Evolutionary conservation across 37 sponge, comb jelly and placozoan species (phyloP).

Genomic region (Theonella swinhoei): DNA sequence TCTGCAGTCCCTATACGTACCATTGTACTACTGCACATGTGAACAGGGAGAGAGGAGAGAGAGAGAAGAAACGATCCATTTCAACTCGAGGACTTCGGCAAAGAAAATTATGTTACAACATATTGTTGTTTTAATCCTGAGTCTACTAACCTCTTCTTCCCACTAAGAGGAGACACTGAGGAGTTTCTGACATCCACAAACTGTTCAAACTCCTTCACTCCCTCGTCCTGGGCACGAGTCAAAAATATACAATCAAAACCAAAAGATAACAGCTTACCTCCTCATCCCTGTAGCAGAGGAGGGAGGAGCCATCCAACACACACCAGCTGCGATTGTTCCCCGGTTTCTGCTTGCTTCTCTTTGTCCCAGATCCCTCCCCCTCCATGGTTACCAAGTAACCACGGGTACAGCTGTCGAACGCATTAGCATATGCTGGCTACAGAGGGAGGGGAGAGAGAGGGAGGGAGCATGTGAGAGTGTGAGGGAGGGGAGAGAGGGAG

Average conservation of each 20-base stretch:
- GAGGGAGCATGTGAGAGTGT: too few relatives aligned
- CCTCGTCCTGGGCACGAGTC: conserved; percentile 26
- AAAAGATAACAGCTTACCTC: conserved; percentile 60
- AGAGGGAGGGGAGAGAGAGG: too few relatives aligned
- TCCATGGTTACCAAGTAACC: conserved; percentile 69
- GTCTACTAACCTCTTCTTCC: conserved; percentile 51
- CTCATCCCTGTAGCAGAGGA: conserved; percentile 73
- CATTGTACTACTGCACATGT: conserved; percentile 11
- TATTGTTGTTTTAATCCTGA: neutral
- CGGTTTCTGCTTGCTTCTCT: neutral
- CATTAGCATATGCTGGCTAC: conserved; percentile 45
- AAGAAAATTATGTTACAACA: neutral
- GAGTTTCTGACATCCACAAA: conserved; percentile 37
- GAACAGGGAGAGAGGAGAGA: conserved; percentile 2
- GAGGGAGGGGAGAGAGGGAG: too few relatives aligned
- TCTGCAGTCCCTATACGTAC: conserved; percentile 20
- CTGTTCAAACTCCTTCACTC: conserved; percentile 58
- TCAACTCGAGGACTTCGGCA: too few relatives aligned
- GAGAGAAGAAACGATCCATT: conserved; percentile 7
- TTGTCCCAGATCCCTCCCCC: conserved; percentile 18
- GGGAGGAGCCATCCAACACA: conserved; percentile 79
- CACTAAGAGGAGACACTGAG: conserved; percentile 12
- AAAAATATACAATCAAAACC: neutral
- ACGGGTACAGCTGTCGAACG: conserved; percentile 34
- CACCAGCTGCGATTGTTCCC: conserved; percentile 54